Evolutionary conservation across 2,888 invertebrate genomes (phyloP), one percentile per base, ranked within the genome.

Genomic region (Rhimphoctona megacephalus): DNA sequence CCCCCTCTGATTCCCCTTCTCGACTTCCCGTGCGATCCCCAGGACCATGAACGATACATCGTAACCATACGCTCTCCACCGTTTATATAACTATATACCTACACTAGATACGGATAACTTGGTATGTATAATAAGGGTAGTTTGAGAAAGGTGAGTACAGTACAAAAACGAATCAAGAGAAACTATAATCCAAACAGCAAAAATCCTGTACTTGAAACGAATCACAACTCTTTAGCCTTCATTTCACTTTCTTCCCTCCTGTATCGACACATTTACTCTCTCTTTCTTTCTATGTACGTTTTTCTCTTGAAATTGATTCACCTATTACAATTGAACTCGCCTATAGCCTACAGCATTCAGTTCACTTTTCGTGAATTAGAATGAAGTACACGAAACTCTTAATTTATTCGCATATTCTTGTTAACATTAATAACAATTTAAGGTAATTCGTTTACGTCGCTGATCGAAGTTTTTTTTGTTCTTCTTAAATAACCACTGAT

Each of bases 1-100:
- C 22, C 57, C 69, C 69, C 79, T 46, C 79, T 70, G 43, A 5
- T 57, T 57, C 69, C 79, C 69, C 69, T n/a, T 43, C 69, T 8
- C 57, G n/a, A 70, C 54, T 79, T 57, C 69, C 67, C 69, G 69
- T 79, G 11, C 57, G 79, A 69, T 69, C 54, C 54, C 79, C 69
- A 69, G 79, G 30, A 69, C 69, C 43, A 69, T 22, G 57, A 49
- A 69, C 67, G 78, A 39, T 52, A 52, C 73, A 73, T 54, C n/a
- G 54, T 61, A 22, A 25, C 25, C 39, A 43, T 74, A 77, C 64
- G 46, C 30, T 66, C 36, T 77, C 14, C 33, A 46, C 25, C 30
- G 25, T 36, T 57, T 36, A 61, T 25, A 61, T 64, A 25, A 5
- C n/a, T 43, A 52, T 19, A 36, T 64, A 57, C 54, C 9, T 39